Conservation (phyloP, 2,888 invertebrate species). For the Branchellion lobata region DNA sequence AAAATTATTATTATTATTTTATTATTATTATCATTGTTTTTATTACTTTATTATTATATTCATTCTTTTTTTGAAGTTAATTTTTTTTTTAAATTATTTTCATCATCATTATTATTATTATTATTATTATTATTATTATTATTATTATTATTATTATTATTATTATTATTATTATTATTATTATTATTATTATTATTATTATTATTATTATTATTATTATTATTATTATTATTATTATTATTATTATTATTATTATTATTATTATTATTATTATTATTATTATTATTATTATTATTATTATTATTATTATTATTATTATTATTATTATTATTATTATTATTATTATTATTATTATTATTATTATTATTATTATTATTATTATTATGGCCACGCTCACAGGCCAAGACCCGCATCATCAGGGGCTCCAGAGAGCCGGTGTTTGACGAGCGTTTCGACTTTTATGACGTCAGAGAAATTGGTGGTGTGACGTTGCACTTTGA, state of each 20-base stretch:
- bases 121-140: too few relatives aligned
- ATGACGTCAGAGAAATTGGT: slow-evolving; percentile 80
- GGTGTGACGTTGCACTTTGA: slow-evolving; percentile 78
- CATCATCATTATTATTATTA: too few relatives aligned
- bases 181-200: too few relatives aligned
- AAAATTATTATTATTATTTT: too few relatives aligned
- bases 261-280: not conserved
- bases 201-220: too few relatives aligned
- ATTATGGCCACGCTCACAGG: slow-evolving; percentile 59
- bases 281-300: not conserved
- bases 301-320: not conserved
- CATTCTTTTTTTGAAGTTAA: too few relatives aligned
- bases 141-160: too few relatives aligned
- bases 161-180: too few relatives aligned
- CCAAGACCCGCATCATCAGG: slow-evolving; percentile 90
- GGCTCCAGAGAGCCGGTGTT: slow-evolving; percentile 94
- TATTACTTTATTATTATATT: too few relatives aligned
- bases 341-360: not conserved
- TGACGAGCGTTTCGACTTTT: slow-evolving; percentile 98
- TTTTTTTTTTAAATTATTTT: too few relatives aligned
- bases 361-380: not conserved
- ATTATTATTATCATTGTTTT: too few relatives aligned
- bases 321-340: not conserved
- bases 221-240: not conserved
- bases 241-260: not conserved